Evolutionary conservation across 2,113 vertebrate genomes (phyloP), one percentile per base, ranked within the genome.

Genomic region (Irena cyanogastra): DNA sequence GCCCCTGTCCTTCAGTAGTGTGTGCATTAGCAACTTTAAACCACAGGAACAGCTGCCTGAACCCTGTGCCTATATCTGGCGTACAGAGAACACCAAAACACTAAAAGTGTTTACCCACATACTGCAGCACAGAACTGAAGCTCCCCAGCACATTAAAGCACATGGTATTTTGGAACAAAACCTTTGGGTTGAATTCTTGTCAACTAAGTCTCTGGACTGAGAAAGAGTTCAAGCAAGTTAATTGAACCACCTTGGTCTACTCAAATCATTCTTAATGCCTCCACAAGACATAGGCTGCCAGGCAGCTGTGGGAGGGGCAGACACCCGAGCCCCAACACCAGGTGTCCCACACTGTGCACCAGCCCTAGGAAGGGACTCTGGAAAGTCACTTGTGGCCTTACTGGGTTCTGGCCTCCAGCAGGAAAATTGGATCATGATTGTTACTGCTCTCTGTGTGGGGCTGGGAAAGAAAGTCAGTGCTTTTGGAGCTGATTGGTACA

Each of bases 281-380:
- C 28, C 16, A 13, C 24, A 37, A n/a, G 64, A 27, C 23, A 30
- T 15, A 2, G 6, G 24, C 37, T 35, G 14, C 64, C 26, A 37
- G 44, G 50, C 35, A 41, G 77, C 5, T 1, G 12, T 24, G 35
- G 78, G 35, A 74, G 50, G 20, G 35, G 14, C 5, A 9, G 74
- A n/a, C 12, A 35, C 71, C 31, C 0, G 1, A 80, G 31, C 26
- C 28, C 41, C 5, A 0, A 4, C n/a, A 15, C 10, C 3, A 1
- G 33, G 16, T 10, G 9, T 44, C 41, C 39, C 63, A 77, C 6
- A 10, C 27, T 52, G 30, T 5, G 31, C 54, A 56, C 33, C 66
- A 88, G 39, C 53, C 18, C 61, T 47, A 52, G 17, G n/a, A n/a
- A 81, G 28, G 30, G 31, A 57, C 45, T 41, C 42, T 39, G 61